Conservation (phyloP, 2,888 invertebrate species). For the Spodoptera picta region DNA sequence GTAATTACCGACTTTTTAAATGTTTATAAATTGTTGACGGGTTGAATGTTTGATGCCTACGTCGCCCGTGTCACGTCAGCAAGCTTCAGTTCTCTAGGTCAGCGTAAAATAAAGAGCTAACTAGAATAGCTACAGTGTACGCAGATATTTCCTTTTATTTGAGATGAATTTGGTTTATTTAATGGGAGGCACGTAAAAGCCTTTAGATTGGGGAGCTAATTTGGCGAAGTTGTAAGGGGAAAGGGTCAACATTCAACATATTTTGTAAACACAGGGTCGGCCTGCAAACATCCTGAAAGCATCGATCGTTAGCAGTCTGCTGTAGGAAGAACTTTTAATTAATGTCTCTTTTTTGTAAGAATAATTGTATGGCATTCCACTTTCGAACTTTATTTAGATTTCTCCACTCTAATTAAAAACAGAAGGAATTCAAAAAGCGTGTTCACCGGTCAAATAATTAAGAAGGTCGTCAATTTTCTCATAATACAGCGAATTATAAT, state of each 20-base stretch:
- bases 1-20: slow-evolving; percentile 32
- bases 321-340: slow-evolving; percentile 16
- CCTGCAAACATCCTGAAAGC: not conserved
- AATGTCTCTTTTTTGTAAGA: slow-evolving; percentile 4
- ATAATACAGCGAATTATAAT: too few relatives aligned
- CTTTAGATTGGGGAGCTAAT: slow-evolving; percentile 22
- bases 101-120: not conserved
- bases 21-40: slow-evolving; percentile 11
- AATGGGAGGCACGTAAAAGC: slow-evolving; percentile 21
- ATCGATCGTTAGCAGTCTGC: slow-evolving; percentile 1
- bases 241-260: slow-evolving; percentile 24
- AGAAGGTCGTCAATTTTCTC: too few relatives aligned
- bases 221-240: slow-evolving; percentile 17
- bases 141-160: not conserved
- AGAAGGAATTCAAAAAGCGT: too few relatives aligned
- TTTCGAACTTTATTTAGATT: too few relatives aligned
- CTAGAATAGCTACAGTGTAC: not conserved
- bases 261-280: slow-evolving; percentile 11
- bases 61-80: slow-evolving; percentile 1
- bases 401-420: too few relatives aligned
- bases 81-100: slow-evolving; percentile 10
- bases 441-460: too few relatives aligned
- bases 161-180: slow-evolving; percentile 9
- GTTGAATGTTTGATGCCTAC: not conserved
- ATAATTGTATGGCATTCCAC: not conserved